These are phyloP conservation scores for Willisornis vidua DNA, from an alignment of 2,113 vertebrate species.

Conservation along the genomic window DNA sequence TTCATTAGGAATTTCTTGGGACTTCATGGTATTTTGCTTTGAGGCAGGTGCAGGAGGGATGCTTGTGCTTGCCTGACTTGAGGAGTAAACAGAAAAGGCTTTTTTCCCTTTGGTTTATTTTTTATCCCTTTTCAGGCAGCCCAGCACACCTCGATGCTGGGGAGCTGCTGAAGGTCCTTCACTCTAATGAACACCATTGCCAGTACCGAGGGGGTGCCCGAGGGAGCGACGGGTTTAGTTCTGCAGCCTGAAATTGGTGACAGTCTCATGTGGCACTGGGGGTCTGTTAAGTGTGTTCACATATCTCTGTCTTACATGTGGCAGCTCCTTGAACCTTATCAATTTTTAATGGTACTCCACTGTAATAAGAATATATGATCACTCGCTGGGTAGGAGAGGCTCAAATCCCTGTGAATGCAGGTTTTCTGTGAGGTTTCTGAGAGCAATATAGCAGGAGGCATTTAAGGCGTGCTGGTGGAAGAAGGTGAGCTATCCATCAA, in stretches of 20 bases:
- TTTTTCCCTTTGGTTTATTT: not conserved
- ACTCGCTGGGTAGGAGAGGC: not conserved
- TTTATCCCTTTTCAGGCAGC: not conserved
- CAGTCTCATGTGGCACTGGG: not conserved
- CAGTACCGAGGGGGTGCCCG: rapidly evolving
- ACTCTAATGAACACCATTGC: rapidly evolving
- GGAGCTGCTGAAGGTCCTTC: not conserved
- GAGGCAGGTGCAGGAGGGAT: not conserved
- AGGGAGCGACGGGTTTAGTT: not conserved
- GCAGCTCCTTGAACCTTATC: conserved; percentile 15
- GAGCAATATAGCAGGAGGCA: conserved; percentile 66
- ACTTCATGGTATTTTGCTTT: rapidly evolving
- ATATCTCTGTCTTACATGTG: not conserved
- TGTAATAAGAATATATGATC: not conserved
- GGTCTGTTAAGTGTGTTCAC: not conserved
- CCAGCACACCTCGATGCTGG: not conserved
- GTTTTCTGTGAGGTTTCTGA: conserved; percentile 55
- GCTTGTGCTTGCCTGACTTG: not conserved
- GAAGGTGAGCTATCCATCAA: conserved; percentile 85
- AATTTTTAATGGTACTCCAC: not conserved
- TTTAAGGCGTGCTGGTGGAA: conserved; percentile 64
- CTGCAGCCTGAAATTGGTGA: not conserved
- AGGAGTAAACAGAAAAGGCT: not conserved
- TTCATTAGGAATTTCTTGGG: not conserved
- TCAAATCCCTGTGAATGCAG: not conserved